Evolutionary conservation across 2,113 vertebrate species (phyloP), one percentile per base, ranked within the genome.

Genomic region (Stercorarius parasiticus): DNA sequence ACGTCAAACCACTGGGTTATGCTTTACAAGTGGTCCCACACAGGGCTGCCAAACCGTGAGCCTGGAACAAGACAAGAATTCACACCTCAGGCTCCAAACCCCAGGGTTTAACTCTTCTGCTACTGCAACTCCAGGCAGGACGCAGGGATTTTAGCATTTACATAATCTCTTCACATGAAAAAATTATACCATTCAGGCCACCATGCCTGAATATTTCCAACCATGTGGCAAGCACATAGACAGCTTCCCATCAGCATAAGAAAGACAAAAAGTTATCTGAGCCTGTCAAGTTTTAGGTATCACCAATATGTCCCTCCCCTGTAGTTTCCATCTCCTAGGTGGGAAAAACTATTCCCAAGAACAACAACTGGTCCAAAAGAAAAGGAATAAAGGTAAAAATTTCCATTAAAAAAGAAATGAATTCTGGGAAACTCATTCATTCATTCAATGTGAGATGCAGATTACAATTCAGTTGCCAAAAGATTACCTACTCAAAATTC

Each of bases 401-500:
- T 72, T 88, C 71, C 71, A 92, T 94, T 91, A 59, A 88, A 95
- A 92, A 88, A 86, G 2, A 88, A 95, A 88, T 77, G 4, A 93
- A 91, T 86, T 91, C 79, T 81, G 64, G 64, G 64, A 94, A 92
- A 88, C 16, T 83, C 78, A 82, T 86, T 91, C 70, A 55, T 90
- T 86, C 90, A 92, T 70, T 95, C 81, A 43, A 11, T 50, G 84
- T 55, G 62, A 94, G 53, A 84, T 85, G 81, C 4, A 93, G 71
- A 95, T 93, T 77, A 91, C 59, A 93, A 87, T 64, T 58, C 89
- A 89, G 78, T 80, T 82, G 91, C 88, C 83, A 70, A 89, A 97
- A 91, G 45, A 90, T 73, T 66, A 88, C 71, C 89, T 91, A 77
- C 78, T 93, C 93, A 96, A 95, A 95, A 97, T 91, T 89, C 95